Percentiles rank a stretch among this genome's conserved stretches.
phyloP scores from a whole-genome alignment of 2,113 vertebrate genomes.

The Jaculus jaculus region DNA sequence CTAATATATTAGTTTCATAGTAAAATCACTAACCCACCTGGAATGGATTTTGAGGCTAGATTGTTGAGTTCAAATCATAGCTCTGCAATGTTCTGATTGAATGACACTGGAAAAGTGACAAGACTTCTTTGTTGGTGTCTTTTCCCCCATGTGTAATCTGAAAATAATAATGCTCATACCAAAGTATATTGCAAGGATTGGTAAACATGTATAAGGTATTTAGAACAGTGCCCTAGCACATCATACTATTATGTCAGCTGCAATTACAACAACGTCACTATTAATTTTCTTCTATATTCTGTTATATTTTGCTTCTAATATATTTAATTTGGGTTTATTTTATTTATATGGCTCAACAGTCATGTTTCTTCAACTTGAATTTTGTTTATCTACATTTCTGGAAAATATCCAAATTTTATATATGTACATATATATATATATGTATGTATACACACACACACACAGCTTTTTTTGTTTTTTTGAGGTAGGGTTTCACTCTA shows the following conservation, averaged over 20 bases:
- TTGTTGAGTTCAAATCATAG: background rate
- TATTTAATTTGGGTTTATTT: background rate
- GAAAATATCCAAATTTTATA: background rate
- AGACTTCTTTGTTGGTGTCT: background rate
- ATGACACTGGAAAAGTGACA: background rate
- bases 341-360: constrained; percentile 2
- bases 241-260: background rate
- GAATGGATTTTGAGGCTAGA: background rate
- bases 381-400: background rate
- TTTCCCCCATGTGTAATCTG: background rate
- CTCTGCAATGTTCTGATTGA: background rate
- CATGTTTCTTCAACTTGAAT: background rate
- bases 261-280: background rate
- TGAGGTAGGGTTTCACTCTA: too few relatives aligned
- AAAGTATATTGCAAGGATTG: background rate
- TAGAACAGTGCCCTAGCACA: background rate
- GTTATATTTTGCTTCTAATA: background rate
- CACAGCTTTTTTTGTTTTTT: too few relatives aligned
- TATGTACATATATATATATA: too few relatives aligned
- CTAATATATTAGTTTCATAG: background rate
- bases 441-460: too few relatives aligned
- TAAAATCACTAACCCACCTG: background rate
- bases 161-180: background rate
- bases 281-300: background rate
- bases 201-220: background rate